Evolutionary conservation across 92 coral and sea anemone genomes (phyloP).

Genomic region (Ricordea florida): DNA sequence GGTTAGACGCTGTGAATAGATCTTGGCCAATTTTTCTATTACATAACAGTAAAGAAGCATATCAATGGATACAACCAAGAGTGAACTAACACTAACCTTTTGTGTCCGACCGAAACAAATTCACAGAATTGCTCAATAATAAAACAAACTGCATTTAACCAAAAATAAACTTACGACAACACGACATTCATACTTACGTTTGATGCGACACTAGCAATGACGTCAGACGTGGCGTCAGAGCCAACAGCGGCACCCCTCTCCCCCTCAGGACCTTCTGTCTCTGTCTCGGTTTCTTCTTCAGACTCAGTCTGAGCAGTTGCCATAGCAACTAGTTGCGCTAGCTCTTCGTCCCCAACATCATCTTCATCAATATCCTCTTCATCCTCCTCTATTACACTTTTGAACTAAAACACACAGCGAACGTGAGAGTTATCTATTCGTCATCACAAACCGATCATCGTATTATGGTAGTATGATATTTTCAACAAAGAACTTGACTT

Average conservation of each 20-base stretch:
- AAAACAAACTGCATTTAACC: too few relatives aligned
- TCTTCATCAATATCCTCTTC: slow-evolving; percentile 93
- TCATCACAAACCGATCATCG: too few relatives aligned
- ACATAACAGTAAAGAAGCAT: too few relatives aligned
- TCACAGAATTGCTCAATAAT: too few relatives aligned
- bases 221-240: slow-evolving; percentile 79
- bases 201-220: slow-evolving; percentile 59
- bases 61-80: too few relatives aligned
- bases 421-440: too few relatives aligned
- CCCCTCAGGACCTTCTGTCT: slow-evolving; percentile 50
- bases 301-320: slow-evolving; percentile 85
- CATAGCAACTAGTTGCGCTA: slow-evolving; percentile 96
- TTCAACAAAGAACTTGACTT: too few relatives aligned
- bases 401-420: slow-evolving; percentile 43
- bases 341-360: slow-evolving; percentile 88
- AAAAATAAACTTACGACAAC: background rate
- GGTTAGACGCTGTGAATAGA: too few relatives aligned
- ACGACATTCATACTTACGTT: slow-evolving; percentile 28
- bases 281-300: slow-evolving; percentile 80
- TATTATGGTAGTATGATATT: too few relatives aligned
- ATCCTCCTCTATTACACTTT: slow-evolving; percentile 81
- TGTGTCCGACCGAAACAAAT: too few relatives aligned
- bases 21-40: too few relatives aligned
- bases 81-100: too few relatives aligned
- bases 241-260: slow-evolving; percentile 85